Evolutionary conservation across 1,140 invertebrate genomes (phyloP), one percentile per base, ranked within the genome.

Genomic region (Temnothorax curvispinosus): DNA sequence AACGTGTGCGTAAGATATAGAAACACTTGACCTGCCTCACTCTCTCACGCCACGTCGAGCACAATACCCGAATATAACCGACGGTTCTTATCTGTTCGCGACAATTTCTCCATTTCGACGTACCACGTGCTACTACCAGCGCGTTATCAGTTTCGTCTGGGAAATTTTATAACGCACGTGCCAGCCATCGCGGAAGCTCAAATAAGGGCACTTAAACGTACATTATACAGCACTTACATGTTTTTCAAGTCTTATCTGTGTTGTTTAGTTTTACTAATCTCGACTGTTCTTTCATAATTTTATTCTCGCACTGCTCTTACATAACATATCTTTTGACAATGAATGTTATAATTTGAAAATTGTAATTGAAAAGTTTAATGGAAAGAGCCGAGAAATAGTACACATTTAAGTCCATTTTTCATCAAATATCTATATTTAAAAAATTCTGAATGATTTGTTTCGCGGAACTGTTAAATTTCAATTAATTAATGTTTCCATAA

Each of bases 31-130:
- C 89, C 89, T 90, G 81, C 89, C 89, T 86, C 74, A 90, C 88
- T 52, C 88, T 50, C 88, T 77, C 60, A 69, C 67, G 69, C 86
- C 32, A 71, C 75, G 69, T 38, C 75, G 69, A 74, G 88, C 86
- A 90, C 88, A 87, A 90, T 89, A 87, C 32, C 69, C 89, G 88
- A 87, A 89, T 90, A 85, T 90, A 85, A 90, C 85, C 80, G 75
- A 58, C 54, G 1, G 58, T 47, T 82, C 81, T 90, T 90, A 90
- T 90, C 89, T 90, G 62, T 27, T 52, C 50, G 67, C 71, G 67
- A 87, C 86, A 85, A 90, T 90, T 90, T 89, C 84, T 77, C 88
- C 62, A 21, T 52, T 69, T 27, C 81, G 52, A 27, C 71, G 65
- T 80, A 38, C 56, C 56, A 69, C 69, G 65, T 72, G 69, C 74